Percentiles rank a stretch among this genome's conserved stretches.
Evolutionary conservation across 2,888 invertebrate species (phyloP).

Genomic region (Autographa pulchrina): DNA sequence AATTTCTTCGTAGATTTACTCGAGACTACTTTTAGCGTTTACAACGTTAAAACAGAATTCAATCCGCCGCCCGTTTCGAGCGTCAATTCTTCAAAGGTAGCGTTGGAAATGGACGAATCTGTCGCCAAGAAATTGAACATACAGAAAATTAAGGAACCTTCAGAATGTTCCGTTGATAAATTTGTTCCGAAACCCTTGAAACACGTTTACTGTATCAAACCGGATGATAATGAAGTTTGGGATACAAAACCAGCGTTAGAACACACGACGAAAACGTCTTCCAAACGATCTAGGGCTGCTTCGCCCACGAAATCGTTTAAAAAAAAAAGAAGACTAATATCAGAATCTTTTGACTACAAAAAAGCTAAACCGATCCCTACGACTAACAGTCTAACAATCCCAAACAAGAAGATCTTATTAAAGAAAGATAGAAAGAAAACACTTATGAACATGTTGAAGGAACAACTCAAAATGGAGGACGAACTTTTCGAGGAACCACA

Average conservation of each 20-base stretch:
- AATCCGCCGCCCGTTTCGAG: constrained; percentile 24
- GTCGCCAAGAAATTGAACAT: constrained; percentile 64
- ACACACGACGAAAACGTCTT: not conserved
- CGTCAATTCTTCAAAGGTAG: constrained; percentile 55
- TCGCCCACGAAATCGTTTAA: not conserved
- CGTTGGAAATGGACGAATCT: constrained; percentile 69
- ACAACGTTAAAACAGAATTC: constrained; percentile 62
- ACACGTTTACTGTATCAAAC: constrained; percentile 38
- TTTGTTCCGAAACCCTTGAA: constrained; percentile 20
- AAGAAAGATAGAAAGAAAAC: constrained; percentile 63
- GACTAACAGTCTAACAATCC: constrained; percentile 30
- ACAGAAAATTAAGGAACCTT: constrained; percentile 3
- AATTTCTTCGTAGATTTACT: constrained; percentile 78
- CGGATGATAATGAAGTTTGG: constrained; percentile 24
- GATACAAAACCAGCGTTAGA: constrained; percentile 16
- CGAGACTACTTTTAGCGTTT: constrained; percentile 72
- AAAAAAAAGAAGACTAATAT: constrained; percentile 24
- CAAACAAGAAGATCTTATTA: constrained; percentile 19
- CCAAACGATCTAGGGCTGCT: not conserved
- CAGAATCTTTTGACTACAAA: constrained; percentile 53
- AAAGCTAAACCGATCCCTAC: constrained; percentile 23
- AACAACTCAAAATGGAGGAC: constrained; percentile 65
- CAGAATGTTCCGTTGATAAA: constrained; percentile 13
- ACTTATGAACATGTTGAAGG: constrained; percentile 70
- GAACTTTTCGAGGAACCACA: constrained; percentile 67